Evolutionary conservation across 2,888 invertebrate species (phyloP), one percentile per base, ranked within the genome.

Genomic region (Anarsia innoxiella): DNA sequence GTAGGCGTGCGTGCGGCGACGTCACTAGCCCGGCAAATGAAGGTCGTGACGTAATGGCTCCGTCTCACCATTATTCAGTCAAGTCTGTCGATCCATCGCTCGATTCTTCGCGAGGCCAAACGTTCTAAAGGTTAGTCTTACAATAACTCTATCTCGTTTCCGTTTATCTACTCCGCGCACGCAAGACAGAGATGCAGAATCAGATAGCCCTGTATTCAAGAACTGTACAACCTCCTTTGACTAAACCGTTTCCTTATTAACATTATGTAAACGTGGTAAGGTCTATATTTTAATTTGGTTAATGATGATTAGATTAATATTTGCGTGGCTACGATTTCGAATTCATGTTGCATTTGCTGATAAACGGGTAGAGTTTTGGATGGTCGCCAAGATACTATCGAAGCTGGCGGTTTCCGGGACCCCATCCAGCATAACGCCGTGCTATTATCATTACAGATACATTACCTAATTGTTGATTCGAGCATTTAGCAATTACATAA

Each of bases 1-100:
- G 67, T 71, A 71, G 77, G 75, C 70, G 73, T 70, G 67, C 69
- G 59, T 63, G 64, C 55, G 51, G 42, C 64, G 59, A 78, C 78
- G 78, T 79, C 78, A 78, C n/a, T n/a, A n/a, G n/a, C n/a, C n/a
- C 64, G 55, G 56, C 60, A 36, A 56, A 66, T 61, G 76, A 78
- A 80, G 82, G 80, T 72, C 78, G 71, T 77, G 78, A 77, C 75
- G 78, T 80, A 73, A 71, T 61, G 49, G 53, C 56, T 63, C 58
- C 72, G 63, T 69, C 68, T 71, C 67, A 68, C 70, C 67, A 73
- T 69, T 71, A 67, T 71, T 69, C 65, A 66, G 68, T 37, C 34
- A 29, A 37, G 38, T 68, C 66, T 65, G 70, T 63, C 67, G 69
- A 74, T 72, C 68, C 64, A 65, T 69, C 67, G 73, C 63, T 68